Base-by-base conservation (phyloP, 2,113 vertebrate genomes). In the Opisthocomus hoazin region DNA sequence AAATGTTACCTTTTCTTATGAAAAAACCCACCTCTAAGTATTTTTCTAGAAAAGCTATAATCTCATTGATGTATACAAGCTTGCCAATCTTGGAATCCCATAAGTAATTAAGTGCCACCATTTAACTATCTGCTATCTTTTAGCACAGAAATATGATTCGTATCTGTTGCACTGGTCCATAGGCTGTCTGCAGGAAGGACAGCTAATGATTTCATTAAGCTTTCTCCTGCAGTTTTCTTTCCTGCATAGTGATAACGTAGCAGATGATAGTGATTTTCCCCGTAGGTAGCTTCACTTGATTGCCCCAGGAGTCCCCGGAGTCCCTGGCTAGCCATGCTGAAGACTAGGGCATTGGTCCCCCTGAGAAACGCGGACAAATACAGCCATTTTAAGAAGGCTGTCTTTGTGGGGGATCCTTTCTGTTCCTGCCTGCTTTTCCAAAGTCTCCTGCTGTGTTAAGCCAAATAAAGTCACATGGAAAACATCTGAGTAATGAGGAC, bases 401-500 rank as follows among this genome's bases (percentile, higher is more conserved):
- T 12, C 91, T 87, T 79, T 2, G 1, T 68, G 2, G 11, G 68
- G 39, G 39, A 78, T 53, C 57, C 64, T 87, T 86, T 89, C 82
- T 78, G 19, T 43, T 93, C 86, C 79, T 75, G 51, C 39, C 43
- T 79, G 64, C 57, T 84, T 81, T 90, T 94, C 80, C 51, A 53
- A 84, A 84, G 65, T 78, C 65, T 95, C 83, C 68, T 90, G 32
- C 73, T 82, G 48, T 24, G 45, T 74, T 87, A 95, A 94, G 73
- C 77, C 86, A 90, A 93, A 89, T 77, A 94, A 94, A 95, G 90
- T 90, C 92, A 95, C 77, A 87, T 2, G 32, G 73, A 84, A 90
- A 92, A 56, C 92, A 93, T 93, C 83, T 89, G 88, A 96, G 92
- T 95, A 96, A 95, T 92, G 95, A 94, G 95, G 90, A 87, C 90